Percentiles rank a stretch among this genome's conserved stretches.
phyloP scores from a whole-genome alignment of 1,140 invertebrate genomes.

The Megalopta genalis region DNA sequence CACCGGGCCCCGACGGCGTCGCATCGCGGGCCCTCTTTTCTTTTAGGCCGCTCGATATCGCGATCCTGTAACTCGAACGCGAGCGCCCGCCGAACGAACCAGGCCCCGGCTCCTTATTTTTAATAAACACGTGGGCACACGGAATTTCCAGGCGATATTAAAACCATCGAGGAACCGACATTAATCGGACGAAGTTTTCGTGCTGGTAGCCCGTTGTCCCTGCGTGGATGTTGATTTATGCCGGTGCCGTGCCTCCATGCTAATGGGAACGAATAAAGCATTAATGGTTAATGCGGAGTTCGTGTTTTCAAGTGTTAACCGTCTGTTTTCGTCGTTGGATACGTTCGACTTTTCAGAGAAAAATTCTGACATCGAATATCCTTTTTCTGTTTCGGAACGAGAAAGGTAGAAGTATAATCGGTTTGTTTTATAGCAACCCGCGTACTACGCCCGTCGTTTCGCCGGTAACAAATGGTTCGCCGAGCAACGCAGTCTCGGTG shows the following conservation, averaged over 20 bases:
- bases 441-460: too few relatives aligned
- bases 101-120: conserved; percentile 35
- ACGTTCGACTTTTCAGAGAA: too few relatives aligned
- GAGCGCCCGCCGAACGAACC: conserved; percentile 1
- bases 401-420: too few relatives aligned
- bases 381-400: too few relatives aligned
- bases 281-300: not conserved
- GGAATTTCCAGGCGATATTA: conserved; percentile 35
- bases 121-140: conserved; percentile 26
- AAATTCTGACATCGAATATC: too few relatives aligned
- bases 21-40: not conserved
- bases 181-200: conserved; percentile 31
- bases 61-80: conserved; percentile 37
- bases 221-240: conserved; percentile 23
- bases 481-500: too few relatives aligned
- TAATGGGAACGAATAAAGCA: not conserved
- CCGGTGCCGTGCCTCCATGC: not conserved
- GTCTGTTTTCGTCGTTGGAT: too few relatives aligned
- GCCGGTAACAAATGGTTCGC: too few relatives aligned
- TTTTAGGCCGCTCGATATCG: not conserved
- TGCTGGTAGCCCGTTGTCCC: not conserved
- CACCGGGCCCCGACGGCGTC: not conserved
- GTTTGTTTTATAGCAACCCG: too few relatives aligned
- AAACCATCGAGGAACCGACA: not conserved
- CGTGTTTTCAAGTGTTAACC: not conserved